Conservation (phyloP, 1,140 invertebrate species). For the Heliconius hewitsoni region DNA sequence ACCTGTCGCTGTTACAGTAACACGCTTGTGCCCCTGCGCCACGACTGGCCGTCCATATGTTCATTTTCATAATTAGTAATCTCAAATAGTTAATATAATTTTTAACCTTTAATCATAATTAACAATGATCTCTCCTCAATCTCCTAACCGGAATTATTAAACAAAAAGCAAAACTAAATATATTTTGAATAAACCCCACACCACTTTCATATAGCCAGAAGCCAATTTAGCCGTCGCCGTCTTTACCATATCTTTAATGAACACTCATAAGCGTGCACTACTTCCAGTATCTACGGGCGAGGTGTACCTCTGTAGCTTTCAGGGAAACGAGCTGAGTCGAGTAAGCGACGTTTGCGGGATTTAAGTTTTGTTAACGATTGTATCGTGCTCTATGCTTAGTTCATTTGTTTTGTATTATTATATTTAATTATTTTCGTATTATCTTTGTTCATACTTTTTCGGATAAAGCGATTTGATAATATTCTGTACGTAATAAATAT, state of each 20-base stretch:
- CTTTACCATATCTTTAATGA: constrained; percentile 77
- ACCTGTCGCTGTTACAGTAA: too few species aligned
- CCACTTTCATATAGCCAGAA: constrained; percentile 41
- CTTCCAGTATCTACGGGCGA: constrained; percentile 57
- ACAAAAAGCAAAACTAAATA: neutral
- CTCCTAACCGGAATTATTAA: neutral
- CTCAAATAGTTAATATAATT: neutral
- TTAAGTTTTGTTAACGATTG: constrained; percentile 51
- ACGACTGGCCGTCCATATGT: too few species aligned
- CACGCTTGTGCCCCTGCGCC: too few species aligned
- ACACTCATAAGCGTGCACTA: constrained; percentile 74
- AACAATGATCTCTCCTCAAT: too few species aligned
- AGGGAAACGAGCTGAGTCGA: constrained; percentile 51
- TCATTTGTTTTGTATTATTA: neutral
- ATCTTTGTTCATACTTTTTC: neutral
- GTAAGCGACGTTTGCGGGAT: constrained; percentile 53
- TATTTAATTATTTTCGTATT: neutral
- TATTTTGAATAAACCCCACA: constrained; percentile 6
- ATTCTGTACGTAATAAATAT: too few species aligned
- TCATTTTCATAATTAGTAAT: neutral
- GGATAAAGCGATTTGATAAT: too few species aligned
- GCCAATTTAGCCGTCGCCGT: constrained; percentile 66
- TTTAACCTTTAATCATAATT: too few species aligned
- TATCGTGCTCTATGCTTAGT: neutral
- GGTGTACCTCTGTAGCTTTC: constrained; percentile 38